phyloP scores from a whole-genome alignment of 2,797 vertebrate genomes.

The Urophycis tenuis region DNA sequence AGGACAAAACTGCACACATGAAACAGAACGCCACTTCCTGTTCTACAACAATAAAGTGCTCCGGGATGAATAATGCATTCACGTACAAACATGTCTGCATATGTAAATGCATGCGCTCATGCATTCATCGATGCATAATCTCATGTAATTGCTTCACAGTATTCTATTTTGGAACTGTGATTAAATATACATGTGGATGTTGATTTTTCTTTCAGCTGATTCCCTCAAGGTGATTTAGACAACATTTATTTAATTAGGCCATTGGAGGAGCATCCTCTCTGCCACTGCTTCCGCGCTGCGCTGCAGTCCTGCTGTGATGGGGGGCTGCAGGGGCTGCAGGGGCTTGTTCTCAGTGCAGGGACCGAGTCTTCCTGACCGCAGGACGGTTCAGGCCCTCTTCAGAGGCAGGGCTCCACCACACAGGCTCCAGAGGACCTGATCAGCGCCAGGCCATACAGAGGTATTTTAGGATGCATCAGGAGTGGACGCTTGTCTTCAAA shows the following conservation, averaged over 20 bases:
- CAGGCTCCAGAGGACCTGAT: background rate
- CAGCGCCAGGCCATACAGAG: too few relatives aligned
- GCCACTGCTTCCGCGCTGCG: background rate
- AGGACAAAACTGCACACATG: background rate
- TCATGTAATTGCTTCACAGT: background rate
- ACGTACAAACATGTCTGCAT: background rate
- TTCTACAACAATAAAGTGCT: background rate
- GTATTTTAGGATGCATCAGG: background rate
- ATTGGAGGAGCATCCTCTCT: background rate
- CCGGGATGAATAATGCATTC: background rate
- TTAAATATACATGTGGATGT: background rate
- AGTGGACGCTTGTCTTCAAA: background rate
- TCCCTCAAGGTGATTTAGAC: background rate
- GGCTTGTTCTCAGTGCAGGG: too few relatives aligned
- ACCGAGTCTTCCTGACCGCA: too few relatives aligned
- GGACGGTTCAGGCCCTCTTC: too few relatives aligned
- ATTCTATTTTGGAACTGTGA: background rate
- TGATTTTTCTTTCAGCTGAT: background rate
- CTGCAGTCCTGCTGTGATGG: too few relatives aligned
- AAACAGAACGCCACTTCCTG: background rate
- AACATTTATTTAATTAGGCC: background rate
- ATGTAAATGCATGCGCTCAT: background rate
- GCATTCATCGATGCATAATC: background rate
- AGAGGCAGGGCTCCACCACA: too few relatives aligned
- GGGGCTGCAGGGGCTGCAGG: too few relatives aligned